Conservation (phyloP, 2,113 vertebrate genomes). For the Machaerirhynchus nigripectus region DNA sequence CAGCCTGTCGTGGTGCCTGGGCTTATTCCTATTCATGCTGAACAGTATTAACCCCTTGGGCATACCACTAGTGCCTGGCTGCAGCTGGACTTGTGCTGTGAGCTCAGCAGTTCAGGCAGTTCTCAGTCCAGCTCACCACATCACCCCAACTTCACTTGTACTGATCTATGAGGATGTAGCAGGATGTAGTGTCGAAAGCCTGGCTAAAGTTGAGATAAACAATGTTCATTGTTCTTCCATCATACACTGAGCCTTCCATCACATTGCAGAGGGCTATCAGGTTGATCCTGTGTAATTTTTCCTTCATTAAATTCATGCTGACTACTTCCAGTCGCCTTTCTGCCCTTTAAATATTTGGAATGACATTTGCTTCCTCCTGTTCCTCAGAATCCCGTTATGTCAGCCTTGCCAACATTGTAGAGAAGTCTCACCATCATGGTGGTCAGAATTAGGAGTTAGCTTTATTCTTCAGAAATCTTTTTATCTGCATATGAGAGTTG, state of each 20-base stretch:
- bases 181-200: neutral
- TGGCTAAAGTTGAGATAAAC: neutral
- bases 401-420: neutral
- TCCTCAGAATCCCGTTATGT: neutral
- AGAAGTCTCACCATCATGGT: fast-evolving
- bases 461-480: neutral
- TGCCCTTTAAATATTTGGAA: neutral
- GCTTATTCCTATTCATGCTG: neutral
- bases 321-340: neutral
- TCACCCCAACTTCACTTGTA: neutral
- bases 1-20: neutral
- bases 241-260: neutral
- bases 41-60: neutral
- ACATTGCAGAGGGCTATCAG: neutral
- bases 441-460: neutral
- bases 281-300: neutral
- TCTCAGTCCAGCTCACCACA: neutral
- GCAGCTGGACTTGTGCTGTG: neutral
- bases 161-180: neutral
- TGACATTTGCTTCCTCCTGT: neutral
- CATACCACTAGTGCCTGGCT: neutral
- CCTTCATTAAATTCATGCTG: neutral
- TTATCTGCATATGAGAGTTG: neutral
- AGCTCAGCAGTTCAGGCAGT: neutral
- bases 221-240: neutral